A percentile compares a stretch with the other conserved stretches of the same genome.
phyloP scores from a whole-genome alignment of 2,113 vertebrate species.

The Pipa parva region DNA sequence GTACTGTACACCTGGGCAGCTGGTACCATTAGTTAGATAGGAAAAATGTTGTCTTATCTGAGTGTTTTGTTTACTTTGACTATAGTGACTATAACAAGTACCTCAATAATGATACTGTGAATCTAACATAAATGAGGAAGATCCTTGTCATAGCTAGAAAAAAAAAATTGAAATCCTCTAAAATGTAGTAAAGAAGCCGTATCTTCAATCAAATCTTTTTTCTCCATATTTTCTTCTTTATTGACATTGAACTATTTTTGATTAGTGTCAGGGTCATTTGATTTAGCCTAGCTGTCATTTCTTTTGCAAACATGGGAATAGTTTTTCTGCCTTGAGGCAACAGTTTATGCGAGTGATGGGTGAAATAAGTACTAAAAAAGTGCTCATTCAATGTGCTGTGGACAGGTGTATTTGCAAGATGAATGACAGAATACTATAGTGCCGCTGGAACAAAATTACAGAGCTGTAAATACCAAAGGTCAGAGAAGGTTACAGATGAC shows the following conservation, averaged over 20 bases:
- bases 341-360: conserved; percentile 34
- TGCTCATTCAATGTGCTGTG: conserved; percentile 28
- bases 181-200: neutral
- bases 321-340: conserved; percentile 36
- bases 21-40: no score
- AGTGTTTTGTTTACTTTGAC: no score
- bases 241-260: conserved; percentile 34
- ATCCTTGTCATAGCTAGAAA: no score
- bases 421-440: conserved; percentile 36
- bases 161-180: no score
- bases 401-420: conserved; percentile 42
- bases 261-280: conserved; percentile 34
- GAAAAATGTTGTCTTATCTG: no score
- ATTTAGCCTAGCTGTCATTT: conserved; percentile 33
- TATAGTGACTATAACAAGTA: no score
- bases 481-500: conserved; percentile 23
- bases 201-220: conserved; percentile 25
- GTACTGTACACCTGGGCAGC: no score
- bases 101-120: no score
- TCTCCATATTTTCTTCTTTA: conserved; percentile 7
- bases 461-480: conserved; percentile 36
- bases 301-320: conserved; percentile 33
- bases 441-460: conserved; percentile 22
- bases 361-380: conserved; percentile 29
- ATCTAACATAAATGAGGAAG: no score